Evolutionary conservation across 2,797 vertebrate species (phyloP), one percentile per base, ranked within the genome.

Genomic region (Microtus californicus): DNA sequence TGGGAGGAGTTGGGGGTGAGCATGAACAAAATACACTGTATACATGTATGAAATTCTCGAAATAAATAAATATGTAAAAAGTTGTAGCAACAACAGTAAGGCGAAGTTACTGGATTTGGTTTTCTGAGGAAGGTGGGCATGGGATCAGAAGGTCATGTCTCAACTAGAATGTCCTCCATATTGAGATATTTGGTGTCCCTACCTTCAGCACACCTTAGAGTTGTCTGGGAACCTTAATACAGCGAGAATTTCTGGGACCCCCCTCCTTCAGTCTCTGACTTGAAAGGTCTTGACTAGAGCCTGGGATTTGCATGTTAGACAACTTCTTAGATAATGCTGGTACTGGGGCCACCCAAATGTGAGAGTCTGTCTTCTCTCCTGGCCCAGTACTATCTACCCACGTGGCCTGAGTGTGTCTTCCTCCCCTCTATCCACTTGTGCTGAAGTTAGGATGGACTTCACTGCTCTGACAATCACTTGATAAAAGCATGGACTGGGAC

Each of bases 401-500:
- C 71, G 11, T 51, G 78, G 76, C 69, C 65, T 51, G 19, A 73
- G 13, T 7, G 12, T 25, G 45, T 40, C 14, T 82, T 81, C 19
- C 37, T 51, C 23, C 48, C 48, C 80, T 78, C 23, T 31, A 40
- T 78, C 71, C 29, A 25, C 61, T 59, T 61, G 25, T 12, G 31
- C 31, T 61, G 51, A 51, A 61, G 34, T 51, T 27, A 54, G 8
- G 4, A 51, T 14, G 9, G 17, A 31, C 61, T 54, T 89, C 34
- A 27, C 2, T 63, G 17, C 45, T 51, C 29, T 92, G 73, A 67
- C 25, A 69, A 81, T 27, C 6, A 40, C 89, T 0, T 96, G 80
- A 95, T 73, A 54, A 97, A 79, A 97, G 93, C 93, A 91, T 96
- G 69, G 97, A 93, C 93, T 95, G 78, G 96, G 91, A 96, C 69